Percentiles rank a stretch among this genome's conserved stretches.
Evolutionary conservation across 2,888 invertebrate species (phyloP).

Genomic region (Pediacus dermestoides): DNA sequence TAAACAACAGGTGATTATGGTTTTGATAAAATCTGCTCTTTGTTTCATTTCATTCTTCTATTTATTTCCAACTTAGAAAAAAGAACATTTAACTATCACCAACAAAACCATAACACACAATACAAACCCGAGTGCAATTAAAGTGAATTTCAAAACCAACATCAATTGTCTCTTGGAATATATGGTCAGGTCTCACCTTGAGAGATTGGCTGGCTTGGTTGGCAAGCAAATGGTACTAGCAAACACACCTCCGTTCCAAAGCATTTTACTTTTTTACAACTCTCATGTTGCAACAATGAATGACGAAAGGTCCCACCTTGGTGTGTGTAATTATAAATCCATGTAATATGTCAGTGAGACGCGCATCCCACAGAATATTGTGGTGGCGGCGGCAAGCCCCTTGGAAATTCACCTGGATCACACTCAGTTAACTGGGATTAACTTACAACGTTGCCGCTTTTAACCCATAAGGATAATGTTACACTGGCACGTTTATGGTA

Average conservation of each 20-base stretch:
- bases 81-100: no score
- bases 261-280: constrained; percentile 30
- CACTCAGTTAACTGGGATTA: constrained; percentile 7
- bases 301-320: constrained; percentile 34
- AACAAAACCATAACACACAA: no score
- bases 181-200: constrained; percentile 3
- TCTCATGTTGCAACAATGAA: constrained; percentile 28
- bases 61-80: no score
- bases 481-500: constrained; percentile 4
- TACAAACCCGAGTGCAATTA: no score
- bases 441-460: constrained; percentile 3
- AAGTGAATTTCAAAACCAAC: no score
- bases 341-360: constrained; percentile 32
- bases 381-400: constrained; percentile 19
- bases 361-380: constrained; percentile 27
- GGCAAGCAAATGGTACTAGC: not conserved
- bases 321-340: constrained; percentile 31
- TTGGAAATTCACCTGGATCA: constrained; percentile 11
- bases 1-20: no score
- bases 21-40: no score
- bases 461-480: not conserved
- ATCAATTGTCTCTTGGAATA: no score
- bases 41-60: no score
- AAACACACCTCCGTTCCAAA: constrained; percentile 27
- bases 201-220: not conserved